Conservation (phyloP, 2,888 invertebrate species). For the Plagodis dolabraria region DNA sequence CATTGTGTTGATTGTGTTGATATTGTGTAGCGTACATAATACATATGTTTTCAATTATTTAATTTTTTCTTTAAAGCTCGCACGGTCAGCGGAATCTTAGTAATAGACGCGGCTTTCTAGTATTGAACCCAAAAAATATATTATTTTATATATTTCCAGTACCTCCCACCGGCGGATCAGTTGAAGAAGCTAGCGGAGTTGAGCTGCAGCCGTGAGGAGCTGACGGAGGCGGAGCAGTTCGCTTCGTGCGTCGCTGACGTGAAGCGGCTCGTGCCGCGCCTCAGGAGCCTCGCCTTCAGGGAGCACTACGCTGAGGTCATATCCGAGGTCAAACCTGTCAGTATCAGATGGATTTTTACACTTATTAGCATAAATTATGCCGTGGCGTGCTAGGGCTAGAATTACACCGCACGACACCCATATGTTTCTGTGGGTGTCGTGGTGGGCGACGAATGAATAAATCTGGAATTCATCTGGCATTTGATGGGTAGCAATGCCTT, state of each 20-base stretch:
- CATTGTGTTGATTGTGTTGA: no score
- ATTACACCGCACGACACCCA: not conserved
- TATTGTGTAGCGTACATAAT: no score
- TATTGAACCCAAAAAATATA: no score
- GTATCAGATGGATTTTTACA: constrained; percentile 47
- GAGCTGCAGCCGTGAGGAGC: constrained; percentile 89
- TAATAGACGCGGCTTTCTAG: no score
- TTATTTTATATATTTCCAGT: constrained; percentile 84
- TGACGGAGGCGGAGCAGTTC: constrained; percentile 98
- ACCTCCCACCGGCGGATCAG: constrained; percentile 96
- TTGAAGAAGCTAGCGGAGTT: constrained; percentile 92
- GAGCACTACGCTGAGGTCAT: constrained; percentile 94
- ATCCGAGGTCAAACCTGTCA: constrained; percentile 93
- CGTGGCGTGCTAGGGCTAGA: not conserved
- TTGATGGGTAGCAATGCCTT: no score
- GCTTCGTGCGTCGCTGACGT: constrained; percentile 95
- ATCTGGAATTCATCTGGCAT: no score
- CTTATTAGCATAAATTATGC: not conserved
- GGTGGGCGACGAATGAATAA: no score
- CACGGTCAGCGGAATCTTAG: no score
- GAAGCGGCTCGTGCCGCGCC: constrained; percentile 92
- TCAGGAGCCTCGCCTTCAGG: constrained; percentile 96
- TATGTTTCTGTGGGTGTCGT: no score
- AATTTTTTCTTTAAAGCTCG: no score
- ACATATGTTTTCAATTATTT: no score